A percentile compares a stretch with the other conserved stretches of the same genome.
These are phyloP conservation scores for Petromus typicus DNA, from an alignment of 2,113 vertebrate genomes.

Conservation along the genomic window DNA sequence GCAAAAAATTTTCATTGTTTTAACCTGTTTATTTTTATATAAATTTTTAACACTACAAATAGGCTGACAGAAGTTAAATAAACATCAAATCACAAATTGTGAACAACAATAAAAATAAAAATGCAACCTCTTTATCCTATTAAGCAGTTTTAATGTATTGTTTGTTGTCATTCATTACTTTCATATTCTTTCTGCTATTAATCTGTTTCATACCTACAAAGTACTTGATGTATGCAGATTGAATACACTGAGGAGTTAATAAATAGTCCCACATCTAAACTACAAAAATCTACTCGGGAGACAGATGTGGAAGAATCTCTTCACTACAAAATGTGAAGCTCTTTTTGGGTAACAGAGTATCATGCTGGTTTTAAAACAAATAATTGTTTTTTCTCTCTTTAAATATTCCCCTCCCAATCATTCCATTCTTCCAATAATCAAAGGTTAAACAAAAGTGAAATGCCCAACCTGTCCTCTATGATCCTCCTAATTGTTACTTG, in stretches of 20 bases:
- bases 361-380: not conserved
- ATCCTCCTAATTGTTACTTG: not conserved
- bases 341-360: not conserved
- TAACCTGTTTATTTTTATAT: not conserved
- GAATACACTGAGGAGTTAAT: not conserved
- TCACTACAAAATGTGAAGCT: not conserved
- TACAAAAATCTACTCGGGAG: not conserved
- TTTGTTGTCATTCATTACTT: not conserved
- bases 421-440: not conserved
- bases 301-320: not conserved
- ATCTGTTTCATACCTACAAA: not conserved
- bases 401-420: not conserved
- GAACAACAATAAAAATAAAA: not conserved
- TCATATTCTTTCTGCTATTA: not conserved
- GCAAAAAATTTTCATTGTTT: not conserved
- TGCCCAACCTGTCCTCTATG: not conserved
- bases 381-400: not conserved
- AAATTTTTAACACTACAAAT: not conserved
- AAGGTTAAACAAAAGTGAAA: not conserved
- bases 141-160: not conserved
- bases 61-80: not conserved
- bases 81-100: not conserved
- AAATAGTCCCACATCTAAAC: not conserved
- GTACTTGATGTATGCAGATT: not conserved
- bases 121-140: not conserved